Percentiles rank a stretch among this genome's conserved stretches.
These are phyloP conservation scores for Scrobipalpa costella DNA, from an alignment of 2,888 invertebrate genomes.

Conservation along the genomic window DNA sequence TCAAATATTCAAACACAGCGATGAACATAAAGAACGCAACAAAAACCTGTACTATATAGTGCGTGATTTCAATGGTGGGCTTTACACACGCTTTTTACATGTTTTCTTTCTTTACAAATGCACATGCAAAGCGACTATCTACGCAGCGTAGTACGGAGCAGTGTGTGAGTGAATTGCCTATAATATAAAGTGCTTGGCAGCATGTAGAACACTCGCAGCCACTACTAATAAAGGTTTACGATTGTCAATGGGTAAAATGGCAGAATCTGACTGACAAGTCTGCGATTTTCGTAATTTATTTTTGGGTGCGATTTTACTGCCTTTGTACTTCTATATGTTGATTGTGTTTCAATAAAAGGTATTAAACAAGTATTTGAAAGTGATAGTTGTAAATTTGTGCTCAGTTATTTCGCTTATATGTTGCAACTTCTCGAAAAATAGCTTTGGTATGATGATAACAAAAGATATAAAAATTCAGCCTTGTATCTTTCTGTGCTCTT, in stretches of 20 bases:
- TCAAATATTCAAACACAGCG: no score
- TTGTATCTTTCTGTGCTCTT: slow-evolving; percentile 64
- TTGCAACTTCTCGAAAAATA: slow-evolving; percentile 67
- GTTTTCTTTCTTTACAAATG: no score
- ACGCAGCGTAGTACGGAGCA: no score
- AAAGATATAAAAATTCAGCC: slow-evolving; percentile 76
- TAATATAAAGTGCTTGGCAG: no score
- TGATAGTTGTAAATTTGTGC: slow-evolving; percentile 39
- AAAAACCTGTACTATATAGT: no score
- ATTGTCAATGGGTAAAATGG: slow-evolving; percentile 62
- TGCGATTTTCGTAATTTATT: slow-evolving; percentile 75
- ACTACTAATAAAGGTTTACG: background rate
- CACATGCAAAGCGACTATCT: no score
- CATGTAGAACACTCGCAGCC: background rate
- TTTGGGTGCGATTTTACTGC: slow-evolving; percentile 65
- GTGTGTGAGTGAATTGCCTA: no score
- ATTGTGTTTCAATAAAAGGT: slow-evolving; percentile 45
- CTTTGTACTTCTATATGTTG: slow-evolving; percentile 52
- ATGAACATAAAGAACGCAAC: no score
- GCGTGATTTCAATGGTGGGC: no score
- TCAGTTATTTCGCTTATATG: slow-evolving; percentile 44
- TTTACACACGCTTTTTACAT: no score
- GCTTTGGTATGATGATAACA: slow-evolving; percentile 76
- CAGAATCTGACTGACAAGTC: slow-evolving; percentile 74
- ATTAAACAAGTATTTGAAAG: slow-evolving; percentile 36